phyloP scores from a whole-genome alignment of 2,797 vertebrate genomes.

The Rousettus madagascariensis region DNA sequence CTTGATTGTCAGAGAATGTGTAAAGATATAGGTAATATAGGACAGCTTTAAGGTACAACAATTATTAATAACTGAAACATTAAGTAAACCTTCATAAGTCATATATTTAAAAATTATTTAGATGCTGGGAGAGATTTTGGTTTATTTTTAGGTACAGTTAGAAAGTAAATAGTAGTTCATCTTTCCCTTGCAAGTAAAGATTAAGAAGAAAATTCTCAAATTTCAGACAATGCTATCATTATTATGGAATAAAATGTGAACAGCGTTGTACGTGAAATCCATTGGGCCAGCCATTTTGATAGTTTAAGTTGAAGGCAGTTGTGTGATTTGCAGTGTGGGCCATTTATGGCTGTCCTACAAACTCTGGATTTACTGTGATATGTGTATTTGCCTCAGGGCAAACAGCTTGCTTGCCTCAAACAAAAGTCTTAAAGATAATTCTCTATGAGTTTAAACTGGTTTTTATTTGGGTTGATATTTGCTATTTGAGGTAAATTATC shows the following conservation, averaged over 20 bases:
- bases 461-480: constrained; percentile 34
- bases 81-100: background rate
- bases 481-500: constrained; percentile 28
- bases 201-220: constrained; percentile 23
- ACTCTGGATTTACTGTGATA: background rate
- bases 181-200: constrained; percentile 6
- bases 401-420: constrained; percentile 26
- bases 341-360: background rate
- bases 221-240: background rate
- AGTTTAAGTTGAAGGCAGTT: background rate
- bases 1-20: background rate
- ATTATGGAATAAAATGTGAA: constrained; percentile 6
- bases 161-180: background rate
- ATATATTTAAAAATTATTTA: constrained; percentile 29
- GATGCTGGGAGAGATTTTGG: background rate
- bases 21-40: background rate
- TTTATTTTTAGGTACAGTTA: background rate
- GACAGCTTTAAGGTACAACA: background rate
- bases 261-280: background rate
- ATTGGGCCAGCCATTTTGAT: background rate
- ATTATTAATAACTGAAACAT: background rate
- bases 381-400: background rate
- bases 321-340: background rate
- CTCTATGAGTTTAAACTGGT: constrained; percentile 10
- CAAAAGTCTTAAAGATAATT: constrained; percentile 38